phyloP scores from a whole-genome alignment of 2,888 invertebrate genomes.

The Drosophila macrospina region DNA sequence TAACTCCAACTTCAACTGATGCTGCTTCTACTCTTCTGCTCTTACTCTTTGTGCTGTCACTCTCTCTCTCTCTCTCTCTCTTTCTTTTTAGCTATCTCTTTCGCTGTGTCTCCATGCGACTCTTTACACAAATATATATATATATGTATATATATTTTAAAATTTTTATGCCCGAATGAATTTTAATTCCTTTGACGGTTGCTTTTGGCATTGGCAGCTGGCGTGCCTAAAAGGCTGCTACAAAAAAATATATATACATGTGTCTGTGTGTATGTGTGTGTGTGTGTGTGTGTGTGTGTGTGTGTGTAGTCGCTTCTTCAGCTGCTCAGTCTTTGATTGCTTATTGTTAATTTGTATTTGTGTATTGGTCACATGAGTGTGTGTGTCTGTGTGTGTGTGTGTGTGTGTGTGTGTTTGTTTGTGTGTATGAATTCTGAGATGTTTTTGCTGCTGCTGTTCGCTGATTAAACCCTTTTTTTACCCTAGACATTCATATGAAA shows the following conservation, averaged over 20 bases:
- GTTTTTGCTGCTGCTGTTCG: slow-evolving; percentile 53
- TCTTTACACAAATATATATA: slow-evolving; percentile 25
- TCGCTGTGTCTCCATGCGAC: slow-evolving; percentile 45
- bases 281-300: slow-evolving; percentile 22
- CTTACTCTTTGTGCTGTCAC: slow-evolving; percentile 9
- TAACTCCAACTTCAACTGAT: slow-evolving; percentile 33
- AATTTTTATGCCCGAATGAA: slow-evolving; percentile 85
- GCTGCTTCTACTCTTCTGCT: background rate
- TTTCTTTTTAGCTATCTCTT: slow-evolving; percentile 1
- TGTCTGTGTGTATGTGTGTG: slow-evolving; percentile 10
- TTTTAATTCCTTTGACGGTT: slow-evolving; percentile 85
- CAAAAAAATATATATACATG: slow-evolving; percentile 27
- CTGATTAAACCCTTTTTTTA: slow-evolving; percentile 80
- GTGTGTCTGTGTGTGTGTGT: slow-evolving; percentile 37
- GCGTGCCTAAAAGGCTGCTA: slow-evolving; percentile 75
- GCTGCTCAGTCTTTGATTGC: slow-evolving; percentile 70
- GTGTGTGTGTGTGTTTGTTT: slow-evolving; percentile 33
- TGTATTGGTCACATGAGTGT: slow-evolving; percentile 58
- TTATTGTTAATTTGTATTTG: slow-evolving; percentile 81
- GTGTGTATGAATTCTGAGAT: slow-evolving; percentile 40
- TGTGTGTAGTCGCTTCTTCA: slow-evolving; percentile 35
- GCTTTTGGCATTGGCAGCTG: slow-evolving; percentile 76
- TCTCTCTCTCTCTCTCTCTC: background rate
- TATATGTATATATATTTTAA: slow-evolving; percentile 80
- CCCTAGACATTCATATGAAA: slow-evolving; percentile 44